Percentiles rank a stretch among this genome's conserved stretches.
phyloP scores from a whole-genome alignment of 2,888 invertebrate species.

The Operophtera brumata region DNA sequence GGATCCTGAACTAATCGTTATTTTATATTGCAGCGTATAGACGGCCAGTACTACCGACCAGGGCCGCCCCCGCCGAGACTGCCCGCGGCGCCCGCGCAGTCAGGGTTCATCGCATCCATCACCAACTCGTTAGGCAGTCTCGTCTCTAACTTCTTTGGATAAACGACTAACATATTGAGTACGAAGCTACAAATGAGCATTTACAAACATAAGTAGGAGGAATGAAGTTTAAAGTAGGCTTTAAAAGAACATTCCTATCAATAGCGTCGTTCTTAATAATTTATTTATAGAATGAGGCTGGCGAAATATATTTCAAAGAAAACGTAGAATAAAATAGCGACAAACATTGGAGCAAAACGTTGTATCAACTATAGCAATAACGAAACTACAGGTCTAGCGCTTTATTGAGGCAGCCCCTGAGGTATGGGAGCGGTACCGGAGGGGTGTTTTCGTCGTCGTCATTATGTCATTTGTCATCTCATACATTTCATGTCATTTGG shows the following conservation, averaged over 20 bases:
- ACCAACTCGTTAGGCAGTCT: slow-evolving; percentile 89
- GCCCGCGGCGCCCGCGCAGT: slow-evolving; percentile 70
- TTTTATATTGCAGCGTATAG: slow-evolving; percentile 80
- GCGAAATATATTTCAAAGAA: no score
- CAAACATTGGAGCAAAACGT: background rate
- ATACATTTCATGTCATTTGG: no score
- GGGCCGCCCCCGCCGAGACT: slow-evolving; percentile 67
- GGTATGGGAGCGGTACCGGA: no score
- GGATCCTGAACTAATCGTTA: background rate
- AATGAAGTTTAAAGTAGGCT: background rate
- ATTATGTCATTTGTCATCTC: no score
- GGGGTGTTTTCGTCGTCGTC: no score
- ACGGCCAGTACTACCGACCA: slow-evolving; percentile 85
- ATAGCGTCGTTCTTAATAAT: no score
- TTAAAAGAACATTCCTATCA: no score
- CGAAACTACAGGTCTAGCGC: no score
- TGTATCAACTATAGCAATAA: background rate
- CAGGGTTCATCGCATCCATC: slow-evolving; percentile 87
- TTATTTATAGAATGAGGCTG: no score
- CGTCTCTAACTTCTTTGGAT: slow-evolving; percentile 89
- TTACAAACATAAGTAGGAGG: background rate
- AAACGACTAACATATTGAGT: slow-evolving; percentile 30
- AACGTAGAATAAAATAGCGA: no score
- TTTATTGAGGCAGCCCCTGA: no score
- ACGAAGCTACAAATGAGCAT: background rate